Percentiles rank a stretch among this genome's conserved stretches.
Evolutionary conservation across 2,888 invertebrate genomes (phyloP).

Genomic region (Spisula solida): DNA sequence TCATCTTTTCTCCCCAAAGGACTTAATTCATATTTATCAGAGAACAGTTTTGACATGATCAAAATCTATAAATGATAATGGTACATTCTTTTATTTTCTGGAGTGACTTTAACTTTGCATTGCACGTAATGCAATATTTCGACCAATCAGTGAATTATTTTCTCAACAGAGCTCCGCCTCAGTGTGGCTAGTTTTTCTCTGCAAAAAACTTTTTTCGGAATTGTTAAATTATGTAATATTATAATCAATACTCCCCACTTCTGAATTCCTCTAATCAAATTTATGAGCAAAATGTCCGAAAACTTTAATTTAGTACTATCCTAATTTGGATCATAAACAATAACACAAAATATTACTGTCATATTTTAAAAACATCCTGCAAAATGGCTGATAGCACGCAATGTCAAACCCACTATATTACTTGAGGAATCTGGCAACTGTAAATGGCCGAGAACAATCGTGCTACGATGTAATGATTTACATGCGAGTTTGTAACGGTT

Average conservation of each 20-base stretch:
- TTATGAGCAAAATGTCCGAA: conserved; percentile 51
- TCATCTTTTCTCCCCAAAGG: background rate
- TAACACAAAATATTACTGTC: conserved; percentile 47
- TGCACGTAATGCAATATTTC: background rate
- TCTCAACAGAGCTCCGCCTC: background rate
- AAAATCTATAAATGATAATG: background rate
- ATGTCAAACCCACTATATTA: background rate
- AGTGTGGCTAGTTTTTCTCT: background rate
- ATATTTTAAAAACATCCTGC: conserved; percentile 40
- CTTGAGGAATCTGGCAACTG: conserved; percentile 18
- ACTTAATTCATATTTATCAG: background rate
- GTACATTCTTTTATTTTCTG: background rate
- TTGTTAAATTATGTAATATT: conserved; percentile 7
- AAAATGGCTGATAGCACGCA: conserved; percentile 42
- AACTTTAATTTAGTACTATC: conserved; percentile 51
- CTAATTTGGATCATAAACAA: conserved; percentile 41
- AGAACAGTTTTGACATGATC: background rate
- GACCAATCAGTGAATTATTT: background rate
- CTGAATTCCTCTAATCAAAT: conserved; percentile 49
- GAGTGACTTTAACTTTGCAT: background rate
- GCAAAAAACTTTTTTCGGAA: background rate
- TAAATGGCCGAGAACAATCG: background rate
- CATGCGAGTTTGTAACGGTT: background rate
- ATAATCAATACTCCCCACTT: conserved; percentile 40
- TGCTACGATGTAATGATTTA: conserved; percentile 19